A percentile compares a stretch with the other conserved stretches of the same genome.
Conservation (phyloP, 2,888 invertebrate genomes). For the Dysmachus trigonus region DNA sequence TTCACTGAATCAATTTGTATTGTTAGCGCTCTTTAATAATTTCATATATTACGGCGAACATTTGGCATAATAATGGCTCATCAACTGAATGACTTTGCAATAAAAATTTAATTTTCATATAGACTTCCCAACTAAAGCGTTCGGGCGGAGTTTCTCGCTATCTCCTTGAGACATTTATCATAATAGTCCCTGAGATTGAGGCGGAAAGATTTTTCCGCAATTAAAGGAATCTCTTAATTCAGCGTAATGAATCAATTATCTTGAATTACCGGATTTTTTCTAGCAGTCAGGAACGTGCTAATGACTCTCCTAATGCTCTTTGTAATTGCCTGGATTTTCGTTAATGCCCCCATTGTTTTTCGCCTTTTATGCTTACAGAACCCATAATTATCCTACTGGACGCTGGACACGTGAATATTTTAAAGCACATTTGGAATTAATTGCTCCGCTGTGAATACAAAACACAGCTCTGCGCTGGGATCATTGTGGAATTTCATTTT, state of each 20-base stretch:
- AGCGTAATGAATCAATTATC: conserved; percentile 19
- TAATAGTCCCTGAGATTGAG: not conserved
- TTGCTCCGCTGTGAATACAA: not conserved
- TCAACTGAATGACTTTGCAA: not conserved
- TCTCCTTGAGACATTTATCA: not conserved
- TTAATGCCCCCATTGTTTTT: not conserved
- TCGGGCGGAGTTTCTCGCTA: not conserved
- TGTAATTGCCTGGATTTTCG: conserved; percentile 21
- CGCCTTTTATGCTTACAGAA: not conserved
- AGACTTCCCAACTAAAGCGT: not conserved
- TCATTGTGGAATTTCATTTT: not conserved
- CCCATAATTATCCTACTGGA: not conserved
- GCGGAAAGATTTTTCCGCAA: not conserved
- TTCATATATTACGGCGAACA: not conserved
- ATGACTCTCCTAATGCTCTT: conserved; percentile 9
- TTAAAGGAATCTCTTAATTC: conserved; percentile 15
- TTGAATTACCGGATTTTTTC: not conserved
- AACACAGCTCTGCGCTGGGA: not conserved
- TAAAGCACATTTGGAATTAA: not conserved
- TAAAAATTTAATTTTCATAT: not conserved
- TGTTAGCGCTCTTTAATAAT: not conserved
- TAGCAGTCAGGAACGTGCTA: not conserved
- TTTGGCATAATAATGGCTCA: not conserved
- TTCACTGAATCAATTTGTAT: not conserved
- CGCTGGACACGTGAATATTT: not conserved